Evolutionary conservation across 2,113 vertebrate species (phyloP).

Genomic region (Alligator sinensis): DNA sequence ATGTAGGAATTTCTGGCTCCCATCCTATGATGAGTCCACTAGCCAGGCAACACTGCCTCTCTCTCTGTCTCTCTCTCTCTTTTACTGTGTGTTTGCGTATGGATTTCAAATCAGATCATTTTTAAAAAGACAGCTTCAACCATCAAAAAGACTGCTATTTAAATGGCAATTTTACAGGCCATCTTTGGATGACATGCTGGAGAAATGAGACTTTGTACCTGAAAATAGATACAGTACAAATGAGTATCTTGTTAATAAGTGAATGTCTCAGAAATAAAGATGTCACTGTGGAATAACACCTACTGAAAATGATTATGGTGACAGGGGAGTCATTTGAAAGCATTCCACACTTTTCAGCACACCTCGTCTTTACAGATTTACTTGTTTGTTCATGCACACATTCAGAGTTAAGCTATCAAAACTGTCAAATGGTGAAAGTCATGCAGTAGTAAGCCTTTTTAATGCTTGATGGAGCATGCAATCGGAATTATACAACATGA

Average conservation of each 20-base stretch:
- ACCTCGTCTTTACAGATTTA: conserved; percentile 34
- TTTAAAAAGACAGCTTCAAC: background rate
- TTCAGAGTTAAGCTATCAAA: conserved; percentile 52
- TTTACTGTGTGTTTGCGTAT: no score
- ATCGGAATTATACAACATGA: conserved; percentile 1
- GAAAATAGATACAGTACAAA: background rate
- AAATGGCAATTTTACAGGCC: background rate
- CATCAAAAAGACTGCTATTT: background rate
- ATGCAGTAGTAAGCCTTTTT: conserved; percentile 7
- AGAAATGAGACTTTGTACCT: background rate
- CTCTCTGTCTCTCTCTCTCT: background rate
- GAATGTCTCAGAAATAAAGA: background rate
- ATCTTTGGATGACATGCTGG: background rate
- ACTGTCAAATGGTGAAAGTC: conserved; percentile 51
- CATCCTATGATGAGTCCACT: background rate
- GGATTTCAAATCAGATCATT: background rate
- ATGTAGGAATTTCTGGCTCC: background rate
- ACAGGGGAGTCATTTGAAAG: background rate
- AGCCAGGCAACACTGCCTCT: background rate
- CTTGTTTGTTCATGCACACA: conserved; percentile 10
- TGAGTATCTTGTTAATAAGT: background rate
- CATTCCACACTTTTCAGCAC: background rate
- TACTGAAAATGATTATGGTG: background rate
- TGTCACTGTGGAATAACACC: background rate
- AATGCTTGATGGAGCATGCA: conserved; percentile 42